These are phyloP conservation scores for Scelioninae gen. 2 DNA, from an alignment of 2,888 invertebrate species.

Conservation along the genomic window DNA sequence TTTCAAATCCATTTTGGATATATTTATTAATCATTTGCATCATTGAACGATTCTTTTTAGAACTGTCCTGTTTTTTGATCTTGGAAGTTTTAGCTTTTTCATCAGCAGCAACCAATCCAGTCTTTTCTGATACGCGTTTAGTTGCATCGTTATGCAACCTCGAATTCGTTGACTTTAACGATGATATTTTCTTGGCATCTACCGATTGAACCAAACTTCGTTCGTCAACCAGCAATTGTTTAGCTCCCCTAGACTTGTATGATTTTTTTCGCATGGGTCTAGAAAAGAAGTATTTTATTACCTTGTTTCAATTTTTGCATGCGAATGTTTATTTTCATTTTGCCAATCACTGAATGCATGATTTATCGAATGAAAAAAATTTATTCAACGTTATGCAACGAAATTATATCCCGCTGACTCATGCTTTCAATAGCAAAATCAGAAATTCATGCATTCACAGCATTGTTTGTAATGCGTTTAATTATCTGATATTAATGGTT, in stretches of 20 bases:
- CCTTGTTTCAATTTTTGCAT: background rate
- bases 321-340: too few relatives aligned
- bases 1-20: constrained; percentile 66
- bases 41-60: constrained; percentile 61
- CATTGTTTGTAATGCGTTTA: background rate
- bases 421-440: background rate
- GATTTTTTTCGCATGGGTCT: constrained; percentile 22
- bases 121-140: constrained; percentile 4
- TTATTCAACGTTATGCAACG: background rate
- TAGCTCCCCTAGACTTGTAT: too few relatives aligned
- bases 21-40: constrained; percentile 67
- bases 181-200: constrained; percentile 30
- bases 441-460: background rate
- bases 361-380: background rate
- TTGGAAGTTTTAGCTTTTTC: constrained; percentile 34
- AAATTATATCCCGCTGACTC: background rate
- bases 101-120: constrained; percentile 17
- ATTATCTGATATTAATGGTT: background rate
- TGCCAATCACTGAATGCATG: constrained; percentile 1
- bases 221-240: constrained; percentile 26
- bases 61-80: constrained; percentile 33
- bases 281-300: constrained; percentile 24
- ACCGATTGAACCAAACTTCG: constrained; percentile 24
- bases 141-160: constrained; percentile 19
- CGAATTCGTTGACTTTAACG: constrained; percentile 43